These are phyloP conservation scores for Antigone vipio DNA, from an alignment of 2,113 vertebrate species.

Conservation along the genomic window DNA sequence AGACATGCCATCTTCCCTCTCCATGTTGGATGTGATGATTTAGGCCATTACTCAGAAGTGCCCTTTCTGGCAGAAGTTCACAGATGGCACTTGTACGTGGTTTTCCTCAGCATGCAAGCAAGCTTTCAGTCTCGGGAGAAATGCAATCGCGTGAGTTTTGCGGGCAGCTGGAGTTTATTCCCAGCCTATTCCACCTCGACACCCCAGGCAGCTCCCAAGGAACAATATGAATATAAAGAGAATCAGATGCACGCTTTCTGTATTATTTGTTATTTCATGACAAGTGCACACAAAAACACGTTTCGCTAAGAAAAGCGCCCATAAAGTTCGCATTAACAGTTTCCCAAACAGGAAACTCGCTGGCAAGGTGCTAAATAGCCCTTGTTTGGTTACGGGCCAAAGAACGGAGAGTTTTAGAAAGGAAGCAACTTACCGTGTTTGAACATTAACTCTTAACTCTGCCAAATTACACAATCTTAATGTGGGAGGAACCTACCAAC, in stretches of 20 bases:
- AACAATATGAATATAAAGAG: background rate
- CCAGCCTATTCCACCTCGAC: background rate
- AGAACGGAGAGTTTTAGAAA: background rate
- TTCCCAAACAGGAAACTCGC: conserved; percentile 26
- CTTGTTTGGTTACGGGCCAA: conserved; percentile 46
- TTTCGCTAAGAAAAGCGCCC: background rate
- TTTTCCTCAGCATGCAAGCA: background rate
- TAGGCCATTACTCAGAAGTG: rapidly evolving
- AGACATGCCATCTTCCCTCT: background rate
- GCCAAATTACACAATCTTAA: conserved; percentile 35
- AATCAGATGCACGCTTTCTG: background rate
- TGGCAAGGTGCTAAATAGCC: conserved; percentile 61
- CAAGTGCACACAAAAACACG: background rate
- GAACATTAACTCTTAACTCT: conserved; percentile 17
- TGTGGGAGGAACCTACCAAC: conserved; percentile 34
- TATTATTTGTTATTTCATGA: background rate
- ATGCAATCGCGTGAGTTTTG: rapidly evolving
- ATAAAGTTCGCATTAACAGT: background rate
- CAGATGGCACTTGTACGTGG: background rate
- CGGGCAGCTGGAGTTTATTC: background rate
- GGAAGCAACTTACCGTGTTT: background rate
- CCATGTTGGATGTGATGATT: rapidly evolving
- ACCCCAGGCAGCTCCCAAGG: background rate
- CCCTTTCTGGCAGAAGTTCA: background rate
- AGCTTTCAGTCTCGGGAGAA: background rate